Evolutionary conservation across 2,113 vertebrate species (phyloP).

Genomic region (Dasyprocta punctata): DNA sequence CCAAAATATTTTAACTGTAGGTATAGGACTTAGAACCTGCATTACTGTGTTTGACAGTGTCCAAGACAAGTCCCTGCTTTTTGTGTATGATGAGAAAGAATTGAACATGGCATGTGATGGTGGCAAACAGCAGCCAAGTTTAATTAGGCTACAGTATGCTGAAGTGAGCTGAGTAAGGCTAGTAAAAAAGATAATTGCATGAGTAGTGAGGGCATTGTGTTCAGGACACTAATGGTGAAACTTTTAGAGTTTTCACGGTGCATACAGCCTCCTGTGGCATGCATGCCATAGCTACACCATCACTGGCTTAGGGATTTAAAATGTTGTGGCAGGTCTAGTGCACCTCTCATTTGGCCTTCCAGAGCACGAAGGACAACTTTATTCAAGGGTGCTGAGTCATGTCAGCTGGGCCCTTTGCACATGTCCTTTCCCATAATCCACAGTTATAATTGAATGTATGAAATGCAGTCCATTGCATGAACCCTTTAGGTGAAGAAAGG

Average conservation of each 20-base stretch:
- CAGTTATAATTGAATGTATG: background rate
- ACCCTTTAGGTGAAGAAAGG: background rate
- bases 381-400: background rate
- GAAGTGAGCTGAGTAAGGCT: background rate
- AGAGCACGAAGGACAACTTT: background rate
- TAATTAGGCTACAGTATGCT: background rate
- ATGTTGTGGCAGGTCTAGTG: background rate
- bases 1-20: background rate
- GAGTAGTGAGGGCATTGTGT: background rate
- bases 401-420: background rate
- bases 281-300: background rate
- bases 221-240: background rate
- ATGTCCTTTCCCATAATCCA: background rate
- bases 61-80: background rate
- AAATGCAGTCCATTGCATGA: background rate
- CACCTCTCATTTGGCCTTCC: background rate
- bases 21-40: background rate
- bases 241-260: background rate
- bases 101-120: background rate
- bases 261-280: too few relatives aligned
- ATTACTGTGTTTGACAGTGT: background rate
- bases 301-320: background rate
- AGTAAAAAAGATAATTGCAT: background rate
- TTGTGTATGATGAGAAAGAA: background rate
- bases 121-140: background rate